These are phyloP conservation scores for Caenorhabditis japonica DNA, from an alignment of 2,888 invertebrate species.

Conservation along the genomic window DNA sequence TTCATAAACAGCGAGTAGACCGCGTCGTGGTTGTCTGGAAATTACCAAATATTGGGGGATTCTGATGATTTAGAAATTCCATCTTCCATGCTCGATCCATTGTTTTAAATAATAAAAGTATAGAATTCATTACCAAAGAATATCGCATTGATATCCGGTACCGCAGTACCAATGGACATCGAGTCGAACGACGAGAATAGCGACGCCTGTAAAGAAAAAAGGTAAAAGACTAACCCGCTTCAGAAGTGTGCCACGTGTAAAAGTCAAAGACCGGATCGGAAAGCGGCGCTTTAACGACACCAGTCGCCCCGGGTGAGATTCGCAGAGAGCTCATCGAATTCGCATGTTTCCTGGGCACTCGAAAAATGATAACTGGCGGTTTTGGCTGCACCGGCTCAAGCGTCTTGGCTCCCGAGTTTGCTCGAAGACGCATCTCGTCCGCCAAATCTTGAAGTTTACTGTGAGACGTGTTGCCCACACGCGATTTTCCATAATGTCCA, in stretches of 20 bases:
- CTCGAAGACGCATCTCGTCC: slow-evolving; percentile 21
- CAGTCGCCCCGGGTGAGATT: slow-evolving; percentile 43
- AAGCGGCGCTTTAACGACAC: slow-evolving; percentile 46
- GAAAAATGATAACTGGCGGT: slow-evolving; percentile 56
- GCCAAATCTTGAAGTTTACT: slow-evolving; percentile 42
- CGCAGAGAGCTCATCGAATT: slow-evolving; percentile 43
- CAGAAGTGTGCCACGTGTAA: slow-evolving; percentile 73
- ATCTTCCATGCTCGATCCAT: no score
- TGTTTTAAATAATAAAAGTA: no score
- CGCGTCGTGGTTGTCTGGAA: slow-evolving; percentile 76
- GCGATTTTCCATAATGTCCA: slow-evolving; percentile 65
- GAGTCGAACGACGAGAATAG: slow-evolving; percentile 66
- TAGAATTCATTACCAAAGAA: slow-evolving; percentile 67
- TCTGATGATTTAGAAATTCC: no score
- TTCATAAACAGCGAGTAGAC: slow-evolving; percentile 86
- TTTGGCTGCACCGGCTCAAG: slow-evolving; percentile 14
- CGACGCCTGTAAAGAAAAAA: slow-evolving; percentile 60
- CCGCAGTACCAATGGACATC: slow-evolving; percentile 63
- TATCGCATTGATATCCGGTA: slow-evolving; percentile 72
- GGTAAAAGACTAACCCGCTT: slow-evolving; percentile 61
- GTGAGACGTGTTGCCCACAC: slow-evolving; percentile 58
- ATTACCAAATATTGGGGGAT: not conserved
- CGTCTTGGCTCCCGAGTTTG: not conserved
- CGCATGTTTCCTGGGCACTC: slow-evolving; percentile 53
- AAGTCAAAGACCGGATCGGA: slow-evolving; percentile 73